Conservation (phyloP, 2,888 invertebrate genomes). For the Nemotelus nigrinus region DNA sequence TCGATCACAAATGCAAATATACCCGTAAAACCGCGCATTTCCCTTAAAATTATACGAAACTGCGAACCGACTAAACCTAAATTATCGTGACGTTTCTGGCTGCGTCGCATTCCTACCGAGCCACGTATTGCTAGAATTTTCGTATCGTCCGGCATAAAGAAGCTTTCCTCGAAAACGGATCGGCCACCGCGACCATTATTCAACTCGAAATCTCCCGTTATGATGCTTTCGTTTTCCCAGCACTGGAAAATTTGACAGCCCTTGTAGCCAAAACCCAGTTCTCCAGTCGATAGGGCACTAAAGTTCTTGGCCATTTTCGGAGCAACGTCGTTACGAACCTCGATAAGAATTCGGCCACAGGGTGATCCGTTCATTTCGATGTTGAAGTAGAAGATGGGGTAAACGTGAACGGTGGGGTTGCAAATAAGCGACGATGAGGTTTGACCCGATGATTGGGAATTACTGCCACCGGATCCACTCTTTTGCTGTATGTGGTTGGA, state of each 20-base stretch:
- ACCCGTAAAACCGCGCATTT: conserved; percentile 84
- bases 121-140: conserved; percentile 79
- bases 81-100: conserved; percentile 82
- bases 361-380: conserved; percentile 77
- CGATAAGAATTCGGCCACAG: conserved; percentile 78
- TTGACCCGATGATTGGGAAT: conserved; percentile 50
- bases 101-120: conserved; percentile 83
- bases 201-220: conserved; percentile 82
- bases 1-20: conserved; percentile 85
- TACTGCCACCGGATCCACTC: conserved; percentile 28
- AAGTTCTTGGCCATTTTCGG: conserved; percentile 86
- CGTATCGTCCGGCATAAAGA: conserved; percentile 84
- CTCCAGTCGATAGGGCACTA: conserved; percentile 75
- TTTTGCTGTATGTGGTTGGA: conserved; percentile 53
- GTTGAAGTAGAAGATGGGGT: conserved; percentile 80
- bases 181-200: conserved; percentile 84
- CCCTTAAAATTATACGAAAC: conserved; percentile 82
- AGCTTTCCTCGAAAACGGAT: conserved; percentile 79
- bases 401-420: conserved; percentile 68
- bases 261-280: conserved; percentile 79
- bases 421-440: conserved; percentile 64
- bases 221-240: conserved; percentile 84
- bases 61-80: conserved; percentile 86
- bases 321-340: conserved; percentile 80
- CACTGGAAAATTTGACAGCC: conserved; percentile 85